These are phyloP conservation scores for Arothron firmamentum DNA, from an alignment of 2,113 vertebrate genomes.

Conservation along the genomic window DNA sequence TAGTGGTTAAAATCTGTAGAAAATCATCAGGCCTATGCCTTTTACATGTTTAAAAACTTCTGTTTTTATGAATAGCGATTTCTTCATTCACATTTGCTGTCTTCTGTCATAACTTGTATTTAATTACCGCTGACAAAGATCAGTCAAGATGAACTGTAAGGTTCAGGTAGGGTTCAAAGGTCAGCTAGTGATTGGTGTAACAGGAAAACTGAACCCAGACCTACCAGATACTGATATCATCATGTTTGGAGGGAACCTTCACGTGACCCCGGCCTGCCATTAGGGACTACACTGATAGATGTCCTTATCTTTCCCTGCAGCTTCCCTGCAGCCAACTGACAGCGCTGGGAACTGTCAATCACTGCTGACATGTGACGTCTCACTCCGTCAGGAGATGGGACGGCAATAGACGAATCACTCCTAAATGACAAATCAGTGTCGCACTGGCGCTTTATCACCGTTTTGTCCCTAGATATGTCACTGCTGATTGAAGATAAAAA, in stretches of 20 bases:
- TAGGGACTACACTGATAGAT: constrained; percentile 64
- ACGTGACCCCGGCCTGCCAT: constrained; percentile 63
- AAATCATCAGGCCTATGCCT: neutral
- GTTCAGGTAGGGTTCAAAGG: constrained; percentile 57
- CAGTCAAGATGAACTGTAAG: constrained; percentile 2
- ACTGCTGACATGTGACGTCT: constrained; percentile 63
- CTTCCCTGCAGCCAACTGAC: constrained; percentile 64
- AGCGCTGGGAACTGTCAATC: constrained; percentile 71
- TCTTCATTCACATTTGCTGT: neutral
- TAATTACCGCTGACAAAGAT: constrained; percentile 1
- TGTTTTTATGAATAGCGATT: neutral
- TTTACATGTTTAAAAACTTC: neutral
- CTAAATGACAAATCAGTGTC: constrained; percentile 64
- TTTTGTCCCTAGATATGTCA: constrained; percentile 38
- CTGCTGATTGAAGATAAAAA: constrained; percentile 42
- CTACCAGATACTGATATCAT: constrained; percentile 57
- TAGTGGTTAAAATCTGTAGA: neutral
- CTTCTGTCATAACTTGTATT: neutral
- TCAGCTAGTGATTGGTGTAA: constrained; percentile 57
- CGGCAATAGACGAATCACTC: constrained; percentile 62
- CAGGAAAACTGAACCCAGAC: constrained; percentile 58
- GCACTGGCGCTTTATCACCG: constrained; percentile 32
- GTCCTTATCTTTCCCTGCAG: constrained; percentile 74
- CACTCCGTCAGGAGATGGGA: constrained; percentile 59
- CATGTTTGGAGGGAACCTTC: constrained; percentile 55